A percentile compares a stretch with the other conserved stretches of the same genome.
Evolutionary conservation across 2,797 vertebrate species (phyloP).

Genomic region (Onychomys leucogaster): DNA sequence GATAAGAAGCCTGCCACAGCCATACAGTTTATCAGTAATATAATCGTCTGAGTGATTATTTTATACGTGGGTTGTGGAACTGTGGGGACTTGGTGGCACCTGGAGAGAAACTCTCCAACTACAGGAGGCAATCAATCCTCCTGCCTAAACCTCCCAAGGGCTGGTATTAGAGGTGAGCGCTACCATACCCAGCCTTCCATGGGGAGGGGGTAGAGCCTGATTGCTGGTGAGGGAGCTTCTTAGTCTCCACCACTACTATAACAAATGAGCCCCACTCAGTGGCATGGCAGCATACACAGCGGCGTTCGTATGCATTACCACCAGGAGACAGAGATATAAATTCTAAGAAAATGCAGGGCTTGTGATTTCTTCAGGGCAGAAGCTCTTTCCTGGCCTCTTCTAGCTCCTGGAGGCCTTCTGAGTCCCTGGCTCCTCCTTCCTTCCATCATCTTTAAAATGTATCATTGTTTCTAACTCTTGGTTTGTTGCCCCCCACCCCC

Average conservation of each 20-base stretch:
- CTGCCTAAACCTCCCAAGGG: neutral
- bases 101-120: too few relatives aligned
- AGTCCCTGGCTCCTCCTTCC: fast-evolving
- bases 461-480: neutral
- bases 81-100: too few relatives aligned
- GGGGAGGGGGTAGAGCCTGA: neutral
- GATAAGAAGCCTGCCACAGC: too few relatives aligned
- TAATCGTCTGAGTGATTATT: too few relatives aligned
- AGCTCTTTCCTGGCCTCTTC: neutral
- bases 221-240: neutral
- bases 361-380: neutral
- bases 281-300: too few relatives aligned
- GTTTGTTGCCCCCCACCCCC: fast-evolving
- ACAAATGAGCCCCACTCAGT: neutral
- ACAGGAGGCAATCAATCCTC: neutral
- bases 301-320: too few relatives aligned
- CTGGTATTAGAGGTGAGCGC: neutral
- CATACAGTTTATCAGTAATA: too few relatives aligned
- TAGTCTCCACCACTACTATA: neutral
- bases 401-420: neutral
- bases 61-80: too few relatives aligned
- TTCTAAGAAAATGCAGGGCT: too few relatives aligned
- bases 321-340: neutral
- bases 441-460: fast-evolving
- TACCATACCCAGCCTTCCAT: neutral